phyloP scores from a whole-genome alignment of 2,113 vertebrate species.

The Oncorhynchus clarkii region DNA sequence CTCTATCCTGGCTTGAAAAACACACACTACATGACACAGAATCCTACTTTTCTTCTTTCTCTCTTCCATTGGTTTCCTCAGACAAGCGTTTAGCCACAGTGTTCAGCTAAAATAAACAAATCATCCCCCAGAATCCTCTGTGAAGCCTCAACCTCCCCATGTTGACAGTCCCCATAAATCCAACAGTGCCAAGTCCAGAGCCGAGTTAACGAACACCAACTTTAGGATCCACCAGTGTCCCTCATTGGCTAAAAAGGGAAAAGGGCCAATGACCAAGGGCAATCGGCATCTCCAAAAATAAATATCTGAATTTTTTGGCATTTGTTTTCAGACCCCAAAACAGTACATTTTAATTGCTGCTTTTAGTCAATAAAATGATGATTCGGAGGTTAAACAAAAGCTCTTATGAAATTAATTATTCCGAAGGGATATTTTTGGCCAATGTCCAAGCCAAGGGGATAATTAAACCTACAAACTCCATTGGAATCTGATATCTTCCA shows the following conservation, averaged over 20 bases:
- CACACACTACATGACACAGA: too few species aligned
- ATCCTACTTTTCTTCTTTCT: too few species aligned
- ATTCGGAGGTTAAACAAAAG: slow-evolving; percentile 37
- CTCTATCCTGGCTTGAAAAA: too few species aligned
- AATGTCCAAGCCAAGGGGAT: slow-evolving; percentile 9
- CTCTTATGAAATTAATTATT: slow-evolving; percentile 27
- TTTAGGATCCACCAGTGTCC: too few species aligned
- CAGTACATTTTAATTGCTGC: slow-evolving; percentile 7
- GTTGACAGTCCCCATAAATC: slow-evolving; percentile 59
- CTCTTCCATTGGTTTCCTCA: neutral
- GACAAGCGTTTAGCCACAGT: neutral
- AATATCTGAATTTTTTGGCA: slow-evolving; percentile 3
- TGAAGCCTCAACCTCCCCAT: slow-evolving; percentile 34
- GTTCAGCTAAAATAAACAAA: slow-evolving; percentile 56
- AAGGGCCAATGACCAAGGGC: slow-evolving; percentile 1
- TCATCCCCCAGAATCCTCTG: slow-evolving; percentile 21
- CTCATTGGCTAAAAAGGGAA: too few species aligned
- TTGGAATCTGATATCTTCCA: slow-evolving; percentile 44
- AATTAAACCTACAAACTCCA: slow-evolving; percentile 43
- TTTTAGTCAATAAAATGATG: slow-evolving; percentile 35
- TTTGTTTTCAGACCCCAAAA: neutral
- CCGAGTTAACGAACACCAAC: too few species aligned
- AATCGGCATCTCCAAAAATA: slow-evolving; percentile 57
- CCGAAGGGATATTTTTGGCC: slow-evolving; percentile 39
- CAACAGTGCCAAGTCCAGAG: too few species aligned